These are phyloP conservation scores for Xenopus laevis DNA, from an alignment of 2,113 vertebrate species.

Conservation along the genomic window DNA sequence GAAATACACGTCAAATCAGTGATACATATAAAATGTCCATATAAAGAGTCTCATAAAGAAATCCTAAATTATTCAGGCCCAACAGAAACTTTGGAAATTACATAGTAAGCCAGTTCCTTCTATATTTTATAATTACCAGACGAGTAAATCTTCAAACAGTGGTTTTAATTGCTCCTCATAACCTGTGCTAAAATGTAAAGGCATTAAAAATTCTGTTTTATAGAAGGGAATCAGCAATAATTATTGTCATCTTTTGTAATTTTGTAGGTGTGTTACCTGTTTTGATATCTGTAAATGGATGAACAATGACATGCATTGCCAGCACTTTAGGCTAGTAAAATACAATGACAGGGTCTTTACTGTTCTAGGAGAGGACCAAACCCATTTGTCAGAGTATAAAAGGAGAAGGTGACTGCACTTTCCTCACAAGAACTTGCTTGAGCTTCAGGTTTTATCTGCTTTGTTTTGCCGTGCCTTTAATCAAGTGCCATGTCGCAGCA, in stretches of 20 bases:
- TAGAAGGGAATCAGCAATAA: conserved; percentile 19
- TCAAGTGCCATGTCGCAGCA: conserved; percentile 12
- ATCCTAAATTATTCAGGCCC: no score
- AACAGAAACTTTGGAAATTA: no score
- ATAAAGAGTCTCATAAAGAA: no score
- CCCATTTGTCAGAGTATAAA: conserved; percentile 27
- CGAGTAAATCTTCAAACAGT: not conserved
- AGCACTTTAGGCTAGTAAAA: conserved; percentile 33
- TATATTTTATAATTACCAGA: not conserved
- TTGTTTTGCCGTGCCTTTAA: not conserved
- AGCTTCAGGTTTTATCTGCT: conserved; percentile 6
- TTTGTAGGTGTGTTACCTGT: conserved; percentile 25
- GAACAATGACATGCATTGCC: conserved; percentile 20
- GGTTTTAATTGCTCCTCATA: conserved; percentile 18
- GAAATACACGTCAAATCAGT: no score
- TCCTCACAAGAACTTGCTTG: conserved; percentile 12
- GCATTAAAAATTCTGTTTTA: conserved; percentile 10
- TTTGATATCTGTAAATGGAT: conserved; percentile 13
- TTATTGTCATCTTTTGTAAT: not conserved
- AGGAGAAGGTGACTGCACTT: not conserved
- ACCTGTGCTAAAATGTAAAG: not conserved
- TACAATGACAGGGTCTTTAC: conserved; percentile 33
- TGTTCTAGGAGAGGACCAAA: not conserved
- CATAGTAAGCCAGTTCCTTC: no score
- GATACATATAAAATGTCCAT: no score